Evolutionary conservation across 2,888 invertebrate genomes (phyloP), one percentile per base, ranked within the genome.

Genomic region (Kryphioiulus occultus): DNA sequence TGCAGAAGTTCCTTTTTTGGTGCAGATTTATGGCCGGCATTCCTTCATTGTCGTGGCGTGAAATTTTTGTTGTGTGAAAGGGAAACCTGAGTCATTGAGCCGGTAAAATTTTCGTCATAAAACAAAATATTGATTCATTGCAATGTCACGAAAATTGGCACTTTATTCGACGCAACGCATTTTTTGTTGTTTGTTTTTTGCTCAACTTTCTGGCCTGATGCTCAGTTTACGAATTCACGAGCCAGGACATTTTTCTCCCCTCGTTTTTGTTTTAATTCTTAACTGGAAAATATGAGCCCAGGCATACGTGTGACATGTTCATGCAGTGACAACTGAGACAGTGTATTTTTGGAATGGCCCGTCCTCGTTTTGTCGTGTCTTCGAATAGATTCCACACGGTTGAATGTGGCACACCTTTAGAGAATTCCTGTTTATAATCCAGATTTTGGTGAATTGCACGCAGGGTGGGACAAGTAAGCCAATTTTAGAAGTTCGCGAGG

Each of bases 241-340:
- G 68, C 26, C 68, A 68, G 26, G 68, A 26, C 22, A 26, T 68
- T 68, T 68, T 10, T 68, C 26, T 68, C 26, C 68, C 26, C 26
- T 68, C 10, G 4, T 22, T 68, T 68, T 68, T 68, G 68, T 68
- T 68, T 68, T 68, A 68, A 68, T 68, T 68, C 68, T 68, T 68
- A 68, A 26, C 68, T 68, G 68, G 26, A 68, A 68, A 68, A 68
- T 68, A 26, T 68, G 22, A 26, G 68, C 26, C 26, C 3, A 7
- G 68, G 12, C 26, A 68, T 68, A n/a, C 35, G 7, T 19, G 68
- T 68, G 68, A 68, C 68, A 68, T 68, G 22, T 68, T 68, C 22
- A 68, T 26, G 19, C 26, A 7, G 68, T 68, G 68, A 68, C 68
- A 68, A 68, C 68, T 1, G 68, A 19, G 68, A 68, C 68, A 26